Evolutionary conservation across 2,797 vertebrate genomes (phyloP).

Genomic region (Clarias pachynema): DNA sequence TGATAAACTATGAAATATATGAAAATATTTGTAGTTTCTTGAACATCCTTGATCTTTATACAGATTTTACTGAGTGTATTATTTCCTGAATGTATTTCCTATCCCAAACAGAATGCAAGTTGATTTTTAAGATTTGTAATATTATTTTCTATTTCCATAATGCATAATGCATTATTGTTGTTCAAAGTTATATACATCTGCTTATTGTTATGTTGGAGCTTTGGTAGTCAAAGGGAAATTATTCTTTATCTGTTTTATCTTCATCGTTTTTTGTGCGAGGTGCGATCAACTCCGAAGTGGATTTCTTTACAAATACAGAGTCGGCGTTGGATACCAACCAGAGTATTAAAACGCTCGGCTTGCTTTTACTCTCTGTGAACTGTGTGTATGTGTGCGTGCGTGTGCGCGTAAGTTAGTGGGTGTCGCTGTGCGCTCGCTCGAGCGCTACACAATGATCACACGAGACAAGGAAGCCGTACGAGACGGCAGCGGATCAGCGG

Average conservation of each 20-base stretch:
- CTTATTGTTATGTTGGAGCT: not conserved
- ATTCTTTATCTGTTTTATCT: not conserved
- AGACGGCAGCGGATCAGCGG: conserved; percentile 10
- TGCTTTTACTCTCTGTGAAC: conserved; percentile 31
- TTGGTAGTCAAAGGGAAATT: not conserved
- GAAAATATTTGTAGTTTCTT: not conserved
- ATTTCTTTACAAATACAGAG: conserved; percentile 2
- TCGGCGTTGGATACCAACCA: conserved; percentile 47
- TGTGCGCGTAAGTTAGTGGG: conserved; percentile 50
- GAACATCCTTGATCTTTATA: not conserved
- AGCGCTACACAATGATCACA: conserved; percentile 47
- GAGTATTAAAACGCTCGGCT: conserved; percentile 33
- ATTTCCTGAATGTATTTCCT: not conserved
- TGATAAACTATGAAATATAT: not conserved
- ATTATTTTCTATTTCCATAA: not conserved
- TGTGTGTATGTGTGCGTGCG: conserved; percentile 23
- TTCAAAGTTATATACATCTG: not conserved
- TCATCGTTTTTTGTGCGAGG: not conserved
- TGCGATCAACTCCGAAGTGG: not conserved
- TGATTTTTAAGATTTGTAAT: not conserved
- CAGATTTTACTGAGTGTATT: not conserved
- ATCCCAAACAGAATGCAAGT: not conserved
- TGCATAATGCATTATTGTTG: not conserved
- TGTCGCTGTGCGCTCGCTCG: conserved; percentile 57
- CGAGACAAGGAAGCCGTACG: conserved; percentile 34